These are phyloP conservation scores for Drosophila parthenogenetica DNA, from an alignment of 2,888 invertebrate species.

Conservation along the genomic window DNA sequence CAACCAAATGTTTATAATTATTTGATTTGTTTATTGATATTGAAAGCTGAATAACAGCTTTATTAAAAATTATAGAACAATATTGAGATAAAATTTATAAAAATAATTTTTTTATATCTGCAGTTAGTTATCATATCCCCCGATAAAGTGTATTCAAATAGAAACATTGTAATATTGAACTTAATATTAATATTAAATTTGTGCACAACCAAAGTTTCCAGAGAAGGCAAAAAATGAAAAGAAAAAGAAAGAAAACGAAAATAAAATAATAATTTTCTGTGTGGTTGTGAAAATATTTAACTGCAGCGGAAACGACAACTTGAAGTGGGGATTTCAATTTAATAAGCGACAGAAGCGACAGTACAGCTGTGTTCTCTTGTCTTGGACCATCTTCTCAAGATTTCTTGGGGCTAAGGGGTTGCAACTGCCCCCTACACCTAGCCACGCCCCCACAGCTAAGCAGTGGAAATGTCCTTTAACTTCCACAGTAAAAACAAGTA, in stretches of 20 bases:
- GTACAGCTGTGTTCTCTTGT: slow-evolving; percentile 70
- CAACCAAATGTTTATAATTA: too few relatives aligned
- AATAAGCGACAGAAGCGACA: slow-evolving; percentile 77
- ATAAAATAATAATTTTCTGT: slow-evolving; percentile 58
- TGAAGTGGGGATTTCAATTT: slow-evolving; percentile 79
- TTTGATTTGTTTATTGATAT: too few relatives aligned
- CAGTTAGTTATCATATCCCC: too few relatives aligned
- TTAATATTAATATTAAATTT: slow-evolving; percentile 20
- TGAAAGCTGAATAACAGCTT: too few relatives aligned
- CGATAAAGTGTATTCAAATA: slow-evolving; percentile 20
- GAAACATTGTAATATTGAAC: background rate
- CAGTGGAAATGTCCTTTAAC: slow-evolving; percentile 2
- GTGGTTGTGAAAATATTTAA: slow-evolving; percentile 54
- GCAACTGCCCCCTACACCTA: background rate
- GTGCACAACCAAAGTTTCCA: slow-evolving; percentile 22
- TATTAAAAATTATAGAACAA: too few relatives aligned
- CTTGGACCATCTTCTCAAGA: background rate
- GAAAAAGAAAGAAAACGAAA: slow-evolving; percentile 35
- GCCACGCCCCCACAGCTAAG: background rate
- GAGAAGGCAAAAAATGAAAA: slow-evolving; percentile 23
- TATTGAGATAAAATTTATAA: too few relatives aligned
- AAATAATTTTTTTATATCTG: too few relatives aligned
- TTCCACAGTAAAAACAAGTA: background rate
- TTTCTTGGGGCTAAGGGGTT: slow-evolving; percentile 8
- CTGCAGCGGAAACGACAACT: slow-evolving; percentile 55